phyloP scores from a whole-genome alignment of 1,140 invertebrate genomes.

The Euwallacea similis region DNA sequence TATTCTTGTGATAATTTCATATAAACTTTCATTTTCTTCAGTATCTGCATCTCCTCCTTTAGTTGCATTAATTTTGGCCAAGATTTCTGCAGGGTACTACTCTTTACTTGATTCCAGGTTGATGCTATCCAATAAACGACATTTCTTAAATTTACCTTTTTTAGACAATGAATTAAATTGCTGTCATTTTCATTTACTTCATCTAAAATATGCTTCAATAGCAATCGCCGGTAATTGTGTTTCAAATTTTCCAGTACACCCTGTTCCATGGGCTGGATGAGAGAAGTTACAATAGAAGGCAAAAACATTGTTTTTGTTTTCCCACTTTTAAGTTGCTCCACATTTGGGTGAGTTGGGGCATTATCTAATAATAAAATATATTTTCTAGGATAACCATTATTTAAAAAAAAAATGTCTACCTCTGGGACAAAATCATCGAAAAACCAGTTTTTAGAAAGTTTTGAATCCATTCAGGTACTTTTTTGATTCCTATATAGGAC shows the following conservation, averaged over 20 bases:
- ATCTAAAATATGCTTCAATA: neutral
- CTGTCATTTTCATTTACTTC: conserved; percentile 6
- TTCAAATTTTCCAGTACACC: conserved; percentile 54
- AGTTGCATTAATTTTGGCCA: neutral
- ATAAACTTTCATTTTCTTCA: neutral
- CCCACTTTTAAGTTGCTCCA: no score
- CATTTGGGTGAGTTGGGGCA: conserved; percentile 50
- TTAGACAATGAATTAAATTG: neutral
- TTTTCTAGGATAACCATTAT: conserved; percentile 45
- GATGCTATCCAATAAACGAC: neutral
- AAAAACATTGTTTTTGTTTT: conserved; percentile 49
- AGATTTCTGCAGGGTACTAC: conserved; percentile 6
- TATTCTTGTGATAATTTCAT: neutral
- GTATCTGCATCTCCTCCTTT: neutral
- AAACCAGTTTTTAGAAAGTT: conserved; percentile 48
- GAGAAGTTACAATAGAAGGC: conserved; percentile 55
- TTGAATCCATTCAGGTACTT: conserved; percentile 43
- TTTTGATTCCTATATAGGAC: conserved; percentile 23
- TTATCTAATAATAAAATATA: conserved; percentile 56
- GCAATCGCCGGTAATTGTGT: conserved; percentile 42
- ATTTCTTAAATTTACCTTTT: no score
- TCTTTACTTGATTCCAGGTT: conserved; percentile 1
- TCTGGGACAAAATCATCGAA: conserved; percentile 13
- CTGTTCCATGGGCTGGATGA: conserved; percentile 58
- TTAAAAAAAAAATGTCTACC: conserved; percentile 44